phyloP scores from a whole-genome alignment of 2,797 vertebrate species.

The Gouania willdenowi region DNA sequence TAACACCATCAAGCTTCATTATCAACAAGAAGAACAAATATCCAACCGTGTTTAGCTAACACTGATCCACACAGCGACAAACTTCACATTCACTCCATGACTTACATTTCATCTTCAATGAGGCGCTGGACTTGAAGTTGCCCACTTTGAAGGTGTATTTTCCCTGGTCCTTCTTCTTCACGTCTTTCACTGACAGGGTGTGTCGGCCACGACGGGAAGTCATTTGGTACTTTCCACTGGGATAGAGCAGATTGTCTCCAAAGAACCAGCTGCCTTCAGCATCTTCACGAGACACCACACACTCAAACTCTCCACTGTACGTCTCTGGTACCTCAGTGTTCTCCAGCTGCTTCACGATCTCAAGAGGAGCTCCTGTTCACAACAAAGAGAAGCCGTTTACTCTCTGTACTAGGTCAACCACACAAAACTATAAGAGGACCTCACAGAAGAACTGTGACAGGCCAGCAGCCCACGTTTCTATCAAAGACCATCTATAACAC shows the following conservation, averaged over 20 bases:
- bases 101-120: slow-evolving; percentile 95
- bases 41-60: no score
- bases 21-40: no score
- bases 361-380: slow-evolving; percentile 84
- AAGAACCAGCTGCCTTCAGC: slow-evolving; percentile 92
- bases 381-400: not conserved
- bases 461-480: no score
- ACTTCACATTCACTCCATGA: not conserved
- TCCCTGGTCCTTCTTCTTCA: slow-evolving; percentile 95
- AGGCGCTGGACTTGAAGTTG: slow-evolving; percentile 82
- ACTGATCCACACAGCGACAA: not conserved
- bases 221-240: slow-evolving; percentile 82
- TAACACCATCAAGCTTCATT: no score
- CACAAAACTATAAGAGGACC: no score
- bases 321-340: slow-evolving; percentile 92
- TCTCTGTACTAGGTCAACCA: no score
- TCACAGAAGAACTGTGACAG: no score
- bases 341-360: slow-evolving; percentile 86
- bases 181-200: slow-evolving; percentile 86
- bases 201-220: slow-evolving; percentile 91
- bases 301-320: slow-evolving; percentile 89
- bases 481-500: no score
- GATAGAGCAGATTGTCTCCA: slow-evolving; percentile 76
- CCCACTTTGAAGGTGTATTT: slow-evolving; percentile 85
- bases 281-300: slow-evolving; percentile 86